phyloP scores from a whole-genome alignment of 2,113 vertebrate genomes.

The Perca fluviatilis region DNA sequence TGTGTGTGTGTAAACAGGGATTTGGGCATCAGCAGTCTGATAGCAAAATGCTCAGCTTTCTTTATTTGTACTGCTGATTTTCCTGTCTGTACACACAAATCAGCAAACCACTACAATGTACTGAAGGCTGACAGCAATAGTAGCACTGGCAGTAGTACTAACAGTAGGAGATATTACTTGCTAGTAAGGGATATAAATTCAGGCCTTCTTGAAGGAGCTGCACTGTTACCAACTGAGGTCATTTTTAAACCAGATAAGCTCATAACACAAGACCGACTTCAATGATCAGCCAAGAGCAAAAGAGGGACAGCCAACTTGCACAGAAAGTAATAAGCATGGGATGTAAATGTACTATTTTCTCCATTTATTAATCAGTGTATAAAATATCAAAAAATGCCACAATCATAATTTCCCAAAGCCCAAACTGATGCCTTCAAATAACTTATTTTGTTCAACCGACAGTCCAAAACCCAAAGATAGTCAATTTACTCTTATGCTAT shows the following conservation, averaged over 20 bases:
- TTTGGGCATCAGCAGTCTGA: slow-evolving; percentile 38
- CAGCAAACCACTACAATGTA: neutral
- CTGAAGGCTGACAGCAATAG: slow-evolving; percentile 9
- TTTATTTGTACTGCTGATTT: slow-evolving; percentile 44
- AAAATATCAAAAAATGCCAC: neutral
- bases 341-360: neutral
- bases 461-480: neutral
- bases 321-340: neutral
- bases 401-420: neutral
- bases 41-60: slow-evolving; percentile 3
- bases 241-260: neutral
- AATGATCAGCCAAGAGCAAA: neutral
- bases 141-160: neutral
- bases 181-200: too few relatives aligned
- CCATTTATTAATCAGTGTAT: neutral
- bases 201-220: neutral
- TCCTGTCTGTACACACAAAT: slow-evolving; percentile 16
- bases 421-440: too few relatives aligned
- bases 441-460: neutral
- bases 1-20: slow-evolving; percentile 29
- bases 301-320: neutral
- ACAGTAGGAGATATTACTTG: neutral
- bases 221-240: neutral
- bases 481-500: neutral
- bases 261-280: neutral